A percentile compares a stretch with the other conserved stretches of the same genome.
These are phyloP conservation scores for Platypus cylindrus DNA, from an alignment of 2,888 invertebrate genomes.

Conservation along the genomic window DNA sequence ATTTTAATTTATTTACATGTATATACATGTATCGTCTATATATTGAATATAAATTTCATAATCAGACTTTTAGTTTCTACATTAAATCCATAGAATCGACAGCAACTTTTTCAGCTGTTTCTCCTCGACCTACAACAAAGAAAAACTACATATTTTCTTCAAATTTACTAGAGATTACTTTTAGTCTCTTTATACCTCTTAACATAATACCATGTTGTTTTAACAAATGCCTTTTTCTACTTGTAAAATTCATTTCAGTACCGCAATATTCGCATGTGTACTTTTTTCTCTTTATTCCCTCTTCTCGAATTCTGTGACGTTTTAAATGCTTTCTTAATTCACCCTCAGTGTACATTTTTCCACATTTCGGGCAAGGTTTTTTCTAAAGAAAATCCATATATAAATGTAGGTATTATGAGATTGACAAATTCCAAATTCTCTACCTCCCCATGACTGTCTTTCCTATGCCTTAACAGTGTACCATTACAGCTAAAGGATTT, in stretches of 20 bases:
- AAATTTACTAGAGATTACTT: not conserved
- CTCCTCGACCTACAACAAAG: conserved; percentile 11
- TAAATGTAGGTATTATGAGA: no score
- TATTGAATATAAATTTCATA: not conserved
- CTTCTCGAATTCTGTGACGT: conserved; percentile 13
- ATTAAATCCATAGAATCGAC: conserved; percentile 10
- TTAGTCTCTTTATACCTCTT: conserved; percentile 5
- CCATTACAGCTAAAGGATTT: conserved; percentile 14
- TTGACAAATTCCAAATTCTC: no score
- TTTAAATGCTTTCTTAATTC: conserved; percentile 14
- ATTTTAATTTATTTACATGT: no score
- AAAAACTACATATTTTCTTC: not conserved
- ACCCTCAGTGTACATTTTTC: conserved; percentile 14
- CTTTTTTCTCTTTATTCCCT: conserved; percentile 14
- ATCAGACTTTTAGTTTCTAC: conserved; percentile 5
- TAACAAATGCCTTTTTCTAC: conserved; percentile 13
- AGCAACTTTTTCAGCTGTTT: conserved; percentile 12
- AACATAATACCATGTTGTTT: conserved; percentile 15
- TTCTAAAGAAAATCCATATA: conserved; percentile 5
- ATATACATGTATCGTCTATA: not conserved
- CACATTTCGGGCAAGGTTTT: conserved; percentile 14
- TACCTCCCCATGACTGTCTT: conserved; percentile 14
- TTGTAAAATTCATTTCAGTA: conserved; percentile 14
- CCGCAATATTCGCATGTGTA: conserved; percentile 15
- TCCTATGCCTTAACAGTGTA: conserved; percentile 12